Percentiles rank a stretch among this genome's conserved stretches.
Conservation (phyloP, 2,797 vertebrate genomes). For the Ciconia nigra region DNA sequence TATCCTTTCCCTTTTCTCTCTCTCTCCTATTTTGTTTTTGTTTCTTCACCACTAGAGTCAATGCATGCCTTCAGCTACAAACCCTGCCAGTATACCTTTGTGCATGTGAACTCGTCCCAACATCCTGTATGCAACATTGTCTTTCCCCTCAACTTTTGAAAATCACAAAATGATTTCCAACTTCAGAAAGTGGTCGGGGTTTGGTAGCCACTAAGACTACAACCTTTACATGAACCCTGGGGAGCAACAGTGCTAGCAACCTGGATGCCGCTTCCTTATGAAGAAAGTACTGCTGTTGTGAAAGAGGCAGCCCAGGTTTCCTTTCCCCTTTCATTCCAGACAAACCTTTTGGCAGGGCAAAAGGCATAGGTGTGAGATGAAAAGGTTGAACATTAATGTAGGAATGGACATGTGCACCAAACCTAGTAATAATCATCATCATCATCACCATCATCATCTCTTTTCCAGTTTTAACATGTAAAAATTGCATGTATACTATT, state of each 20-base stretch:
- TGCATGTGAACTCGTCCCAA: not conserved
- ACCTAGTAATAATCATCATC: not conserved
- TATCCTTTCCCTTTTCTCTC: not conserved
- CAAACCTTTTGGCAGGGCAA: not conserved
- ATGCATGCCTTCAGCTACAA: not conserved
- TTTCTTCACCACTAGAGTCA: not conserved
- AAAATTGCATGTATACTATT: not conserved
- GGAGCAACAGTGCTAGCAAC: not conserved
- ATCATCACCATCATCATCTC: not conserved
- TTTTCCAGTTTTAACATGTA: not conserved
- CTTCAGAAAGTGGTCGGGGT: not conserved
- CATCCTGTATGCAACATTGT: not conserved
- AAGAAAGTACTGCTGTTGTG: not conserved
- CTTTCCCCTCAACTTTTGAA: not conserved
- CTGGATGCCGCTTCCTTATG: not conserved
- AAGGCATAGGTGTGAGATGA: not conserved
- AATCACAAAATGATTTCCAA: not conserved
- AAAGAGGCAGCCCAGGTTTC: not conserved
- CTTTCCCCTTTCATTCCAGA: not conserved
- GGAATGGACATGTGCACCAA: fast-evolving
- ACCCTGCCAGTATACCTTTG: not conserved
- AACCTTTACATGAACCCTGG: not conserved
- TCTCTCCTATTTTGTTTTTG: not conserved
- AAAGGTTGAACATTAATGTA: not conserved
- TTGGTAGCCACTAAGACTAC: not conserved